These are phyloP conservation scores for Rhynchonema sp. DNA, from an alignment of 2,888 invertebrate genomes.

Conservation along the genomic window DNA sequence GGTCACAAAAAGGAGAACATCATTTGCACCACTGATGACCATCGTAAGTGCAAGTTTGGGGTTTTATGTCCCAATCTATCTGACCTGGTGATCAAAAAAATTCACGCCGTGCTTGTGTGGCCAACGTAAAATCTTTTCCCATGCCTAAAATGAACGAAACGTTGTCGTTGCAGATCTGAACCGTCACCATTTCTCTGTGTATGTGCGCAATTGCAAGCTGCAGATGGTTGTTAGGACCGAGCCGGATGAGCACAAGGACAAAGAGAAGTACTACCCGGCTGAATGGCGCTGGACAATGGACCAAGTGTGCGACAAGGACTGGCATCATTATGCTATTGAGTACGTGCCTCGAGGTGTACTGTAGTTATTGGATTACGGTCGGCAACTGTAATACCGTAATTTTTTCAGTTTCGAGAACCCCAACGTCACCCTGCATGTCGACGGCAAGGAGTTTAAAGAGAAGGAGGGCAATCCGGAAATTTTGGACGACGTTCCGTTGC, in stretches of 20 bases:
- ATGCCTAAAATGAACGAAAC: no score
- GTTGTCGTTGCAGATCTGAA: conserved; percentile 61
- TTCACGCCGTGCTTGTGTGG: no score
- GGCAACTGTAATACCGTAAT: neutral
- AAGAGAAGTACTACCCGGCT: conserved; percentile 45
- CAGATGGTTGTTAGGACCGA: conserved; percentile 73
- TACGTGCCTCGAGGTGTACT: neutral
- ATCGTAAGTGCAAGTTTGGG: conserved; percentile 46
- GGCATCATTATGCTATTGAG: conserved; percentile 68
- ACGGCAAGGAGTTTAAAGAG: conserved; percentile 52
- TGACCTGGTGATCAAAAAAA: no score
- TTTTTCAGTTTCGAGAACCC: neutral
- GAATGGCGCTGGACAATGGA: conserved; percentile 96
- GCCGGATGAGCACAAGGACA: conserved; percentile 10
- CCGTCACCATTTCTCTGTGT: conserved; percentile 90
- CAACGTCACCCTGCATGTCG: conserved; percentile 47
- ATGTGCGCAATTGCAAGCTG: conserved; percentile 85
- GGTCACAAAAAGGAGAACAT: conserved; percentile 88
- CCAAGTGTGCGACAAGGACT: conserved; percentile 85
- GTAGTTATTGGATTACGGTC: neutral
- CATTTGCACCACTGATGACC: conserved; percentile 86
- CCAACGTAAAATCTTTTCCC: no score
- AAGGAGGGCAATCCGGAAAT: conserved; percentile 75
- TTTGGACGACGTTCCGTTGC: conserved; percentile 96
- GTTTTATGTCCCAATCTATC: neutral